Conservation (phyloP, 2,888 invertebrate genomes). For the Anthoptus insignis region DNA sequence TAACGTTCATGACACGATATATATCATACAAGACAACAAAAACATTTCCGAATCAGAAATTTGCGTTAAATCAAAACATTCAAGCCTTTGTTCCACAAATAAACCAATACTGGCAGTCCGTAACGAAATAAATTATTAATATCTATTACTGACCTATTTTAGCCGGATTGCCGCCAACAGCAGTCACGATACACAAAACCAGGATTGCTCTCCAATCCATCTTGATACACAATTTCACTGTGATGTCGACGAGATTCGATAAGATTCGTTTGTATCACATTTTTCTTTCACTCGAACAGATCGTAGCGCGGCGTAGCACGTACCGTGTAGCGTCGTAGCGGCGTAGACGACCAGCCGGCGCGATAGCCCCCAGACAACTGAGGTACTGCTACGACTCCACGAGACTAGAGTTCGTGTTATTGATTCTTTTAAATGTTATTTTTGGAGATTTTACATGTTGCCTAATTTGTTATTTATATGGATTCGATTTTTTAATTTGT, state of each 20-base stretch:
- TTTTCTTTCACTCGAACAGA: slow-evolving; percentile 54
- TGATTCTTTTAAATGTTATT: slow-evolving; percentile 86
- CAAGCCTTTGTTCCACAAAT: slow-evolving; percentile 64
- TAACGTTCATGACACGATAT: too few relatives aligned
- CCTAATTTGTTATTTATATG: slow-evolving; percentile 21
- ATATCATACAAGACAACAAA: too few relatives aligned
- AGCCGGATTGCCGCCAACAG: slow-evolving; percentile 73
- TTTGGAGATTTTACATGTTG: slow-evolving; percentile 78
- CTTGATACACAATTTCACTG: slow-evolving; percentile 59
- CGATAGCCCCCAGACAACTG: slow-evolving; percentile 78
- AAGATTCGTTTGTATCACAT: slow-evolving; percentile 62
- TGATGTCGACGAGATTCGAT: slow-evolving; percentile 53
- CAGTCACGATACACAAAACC: slow-evolving; percentile 57
- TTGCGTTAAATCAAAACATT: slow-evolving; percentile 8
- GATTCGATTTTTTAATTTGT: not conserved
- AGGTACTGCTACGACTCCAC: slow-evolving; percentile 55
- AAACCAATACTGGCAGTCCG: slow-evolving; percentile 64
- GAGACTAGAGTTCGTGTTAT: slow-evolving; percentile 71
- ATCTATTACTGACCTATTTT: slow-evolving; percentile 79
- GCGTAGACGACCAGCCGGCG: slow-evolving; percentile 61
- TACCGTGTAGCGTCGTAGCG: slow-evolving; percentile 38
- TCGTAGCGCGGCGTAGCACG: slow-evolving; percentile 53
- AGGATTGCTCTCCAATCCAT: slow-evolving; percentile 70
- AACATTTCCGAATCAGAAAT: not conserved
- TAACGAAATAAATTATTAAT: slow-evolving; percentile 69